These are phyloP conservation scores for Euproctis similis DNA, from an alignment of 2,888 invertebrate genomes.

Conservation along the genomic window DNA sequence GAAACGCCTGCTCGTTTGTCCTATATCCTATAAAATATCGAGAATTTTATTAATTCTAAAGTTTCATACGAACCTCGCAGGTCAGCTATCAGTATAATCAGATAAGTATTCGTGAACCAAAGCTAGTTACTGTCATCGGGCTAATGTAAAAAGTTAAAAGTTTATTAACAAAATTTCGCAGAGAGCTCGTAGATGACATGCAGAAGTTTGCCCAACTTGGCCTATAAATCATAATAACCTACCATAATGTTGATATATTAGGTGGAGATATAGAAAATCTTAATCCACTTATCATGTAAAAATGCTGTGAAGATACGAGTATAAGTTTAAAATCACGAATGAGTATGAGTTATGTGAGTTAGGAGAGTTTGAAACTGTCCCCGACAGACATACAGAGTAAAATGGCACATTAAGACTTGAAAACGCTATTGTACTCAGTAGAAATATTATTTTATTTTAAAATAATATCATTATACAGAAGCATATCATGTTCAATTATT, in stretches of 20 bases:
- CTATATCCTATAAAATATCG: too few relatives aligned
- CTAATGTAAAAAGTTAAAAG: conserved; percentile 53
- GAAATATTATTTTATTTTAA: not conserved
- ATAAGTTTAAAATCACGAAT: conserved; percentile 57
- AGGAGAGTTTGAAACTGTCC: conserved; percentile 33
- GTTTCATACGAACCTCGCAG: too few relatives aligned
- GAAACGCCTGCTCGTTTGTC: too few relatives aligned
- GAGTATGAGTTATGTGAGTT: conserved; percentile 49
- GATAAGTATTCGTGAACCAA: conserved; percentile 21
- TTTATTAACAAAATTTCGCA: conserved; percentile 55
- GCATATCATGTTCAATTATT: not conserved
- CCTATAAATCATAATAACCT: conserved; percentile 68
- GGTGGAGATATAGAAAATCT: conserved; percentile 61
- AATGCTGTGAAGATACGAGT: conserved; percentile 40
- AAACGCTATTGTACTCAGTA: not conserved
- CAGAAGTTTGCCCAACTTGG: conserved; percentile 61
- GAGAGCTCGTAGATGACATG: conserved; percentile 68
- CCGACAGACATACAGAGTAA: conserved; percentile 26
- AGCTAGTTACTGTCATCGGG: conserved; percentile 35
- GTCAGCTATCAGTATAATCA: too few relatives aligned
- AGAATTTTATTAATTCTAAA: too few relatives aligned
- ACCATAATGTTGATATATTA: conserved; percentile 62
- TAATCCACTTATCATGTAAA: conserved; percentile 69
- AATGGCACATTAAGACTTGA: conserved; percentile 19
- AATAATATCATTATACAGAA: not conserved